These are phyloP conservation scores for Iguana delicatissima DNA, from an alignment of 2,797 vertebrate genomes.

Conservation along the genomic window DNA sequence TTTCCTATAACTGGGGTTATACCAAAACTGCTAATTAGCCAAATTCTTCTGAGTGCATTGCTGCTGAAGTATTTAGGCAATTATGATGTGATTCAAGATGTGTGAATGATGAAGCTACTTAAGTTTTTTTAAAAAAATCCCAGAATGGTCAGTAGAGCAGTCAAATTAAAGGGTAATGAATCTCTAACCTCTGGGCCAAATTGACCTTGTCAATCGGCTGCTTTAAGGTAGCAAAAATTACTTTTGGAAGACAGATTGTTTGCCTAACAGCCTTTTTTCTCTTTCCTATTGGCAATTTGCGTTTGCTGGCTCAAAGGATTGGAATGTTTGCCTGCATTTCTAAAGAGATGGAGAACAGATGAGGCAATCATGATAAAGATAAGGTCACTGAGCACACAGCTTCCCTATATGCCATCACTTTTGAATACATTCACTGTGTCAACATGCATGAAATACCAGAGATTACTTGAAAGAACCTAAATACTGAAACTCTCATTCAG, in stretches of 20 bases:
- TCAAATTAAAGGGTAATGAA: conserved; percentile 11
- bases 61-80: not conserved
- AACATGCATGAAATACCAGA: not conserved
- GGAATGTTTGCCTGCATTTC: conserved; percentile 29
- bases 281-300: not conserved
- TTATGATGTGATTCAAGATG: conserved; percentile 14
- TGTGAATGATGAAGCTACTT: not conserved
- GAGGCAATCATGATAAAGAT: conserved; percentile 31
- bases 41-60: not conserved
- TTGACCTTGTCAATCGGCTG: conserved; percentile 3
- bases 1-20: not conserved
- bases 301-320: conserved; percentile 5
- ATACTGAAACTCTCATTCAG: not conserved
- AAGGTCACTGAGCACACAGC: conserved; percentile 7
- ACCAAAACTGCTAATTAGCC: not conserved
- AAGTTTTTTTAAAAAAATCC: not conserved
- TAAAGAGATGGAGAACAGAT: conserved; percentile 27
- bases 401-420: not conserved
- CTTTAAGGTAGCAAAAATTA: not conserved
- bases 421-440: not conserved
- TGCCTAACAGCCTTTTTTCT: not conserved
- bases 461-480: not conserved
- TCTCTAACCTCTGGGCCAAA: conserved; percentile 22
- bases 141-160: not conserved
- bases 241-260: conserved; percentile 14